Evolutionary conservation across 2,888 invertebrate genomes (phyloP), one percentile per base, ranked within the genome.

Genomic region (Nematopogon swammerdamellus): DNA sequence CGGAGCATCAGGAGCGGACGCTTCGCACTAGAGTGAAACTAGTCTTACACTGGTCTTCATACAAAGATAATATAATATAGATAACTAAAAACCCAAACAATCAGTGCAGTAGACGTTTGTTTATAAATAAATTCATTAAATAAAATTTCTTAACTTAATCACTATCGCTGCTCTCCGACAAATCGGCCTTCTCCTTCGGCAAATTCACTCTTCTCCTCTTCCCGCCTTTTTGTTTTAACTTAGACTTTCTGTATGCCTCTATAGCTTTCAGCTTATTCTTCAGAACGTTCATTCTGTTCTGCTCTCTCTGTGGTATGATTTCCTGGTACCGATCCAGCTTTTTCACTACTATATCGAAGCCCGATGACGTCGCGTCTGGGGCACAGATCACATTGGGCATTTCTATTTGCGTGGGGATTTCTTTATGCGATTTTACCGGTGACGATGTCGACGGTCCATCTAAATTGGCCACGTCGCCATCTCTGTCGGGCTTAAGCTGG

Each of bases 231-330:
- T 81, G 74, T 55, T 85, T 86, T 51, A 81, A 76, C 58, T 82
- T 85, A 1, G 85, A 82, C 66, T 85, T 89, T 54, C 87, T 81
- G 54, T 88, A 85, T 48, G 88, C 60, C 65, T 89, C 88, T 45
- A 91, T 89, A 1, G 92, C 92, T 64, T 86, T 85, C 59, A 88
- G 68, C 70, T 88, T 91, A 56, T 85, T 87, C 60, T 85, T 81
- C 45, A 88, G 67, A 54, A 87, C 71, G 60, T 83, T 79, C 53
- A 80, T 73, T 63, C 85, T 83, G 55, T 87, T 85, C 53, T 81
- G 83, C 63, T 89, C 86, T 55, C 85, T 82, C 62, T 92, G 92
- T 1, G 90, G 91, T 61, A 92, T 91, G 1, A 82, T 63, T 67
- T 86, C 86, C 60, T 81, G 74, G 49, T 61, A 67, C 53, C 70